These are phyloP conservation scores for Hoplias malabaricus DNA, from an alignment of 2,113 vertebrate species.

Conservation along the genomic window DNA sequence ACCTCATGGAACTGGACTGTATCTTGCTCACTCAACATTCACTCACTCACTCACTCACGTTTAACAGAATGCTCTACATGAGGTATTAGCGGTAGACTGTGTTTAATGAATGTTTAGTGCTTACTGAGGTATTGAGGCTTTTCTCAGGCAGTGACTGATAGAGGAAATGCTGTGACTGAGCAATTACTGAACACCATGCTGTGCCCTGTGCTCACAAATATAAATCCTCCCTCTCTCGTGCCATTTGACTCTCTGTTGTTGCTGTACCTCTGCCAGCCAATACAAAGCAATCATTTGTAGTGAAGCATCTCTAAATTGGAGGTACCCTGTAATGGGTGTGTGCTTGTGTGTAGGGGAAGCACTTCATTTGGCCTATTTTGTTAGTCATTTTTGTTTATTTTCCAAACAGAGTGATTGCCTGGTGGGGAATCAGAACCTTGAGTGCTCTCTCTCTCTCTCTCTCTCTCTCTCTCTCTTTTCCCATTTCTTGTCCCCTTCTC, in stretches of 20 bases:
- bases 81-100: neutral
- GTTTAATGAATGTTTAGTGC: neutral
- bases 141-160: slow-evolving; percentile 55
- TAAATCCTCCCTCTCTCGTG: neutral
- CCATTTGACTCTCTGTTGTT: slow-evolving; percentile 26
- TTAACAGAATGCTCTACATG: too few relatives aligned
- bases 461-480: neutral
- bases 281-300: slow-evolving; percentile 62
- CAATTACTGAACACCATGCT: slow-evolving; percentile 57
- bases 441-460: slow-evolving; percentile 12
- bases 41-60: too few relatives aligned
- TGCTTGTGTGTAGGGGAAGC: slow-evolving; percentile 59
- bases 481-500: neutral
- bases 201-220: slow-evolving; percentile 41
- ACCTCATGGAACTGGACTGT: too few relatives aligned
- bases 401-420: slow-evolving; percentile 70
- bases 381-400: slow-evolving; percentile 72
- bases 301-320: slow-evolving; percentile 66
- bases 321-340: slow-evolving; percentile 51
- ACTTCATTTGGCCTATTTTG: slow-evolving; percentile 75
- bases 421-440: slow-evolving; percentile 56
- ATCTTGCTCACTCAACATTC: too few relatives aligned
- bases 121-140: neutral
- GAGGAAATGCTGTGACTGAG: slow-evolving; percentile 52
- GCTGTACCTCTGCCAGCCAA: slow-evolving; percentile 33